These are phyloP conservation scores for Sinocyclocheilus anophthalmus DNA, from an alignment of 2,113 vertebrate species.

Conservation along the genomic window DNA sequence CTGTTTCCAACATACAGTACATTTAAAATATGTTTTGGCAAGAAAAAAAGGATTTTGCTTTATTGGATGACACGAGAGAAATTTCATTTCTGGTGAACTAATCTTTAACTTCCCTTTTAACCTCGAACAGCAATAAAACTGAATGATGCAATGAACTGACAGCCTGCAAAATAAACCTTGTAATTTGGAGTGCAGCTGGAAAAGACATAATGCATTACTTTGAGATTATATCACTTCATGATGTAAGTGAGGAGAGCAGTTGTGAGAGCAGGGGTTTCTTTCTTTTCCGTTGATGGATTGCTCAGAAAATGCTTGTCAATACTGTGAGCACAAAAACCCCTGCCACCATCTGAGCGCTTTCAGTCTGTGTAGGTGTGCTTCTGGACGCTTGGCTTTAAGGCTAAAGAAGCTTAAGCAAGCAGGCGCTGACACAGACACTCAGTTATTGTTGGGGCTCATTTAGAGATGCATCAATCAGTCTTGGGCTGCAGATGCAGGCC, in stretches of 20 bases:
- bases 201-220: constrained; percentile 17
- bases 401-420: constrained; percentile 49
- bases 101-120: constrained; percentile 4
- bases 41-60: background rate
- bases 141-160: constrained; percentile 19
- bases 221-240: constrained; percentile 3
- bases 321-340: constrained; percentile 37
- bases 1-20: background rate
- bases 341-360: constrained; percentile 45
- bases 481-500: background rate
- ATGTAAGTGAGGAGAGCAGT: background rate
- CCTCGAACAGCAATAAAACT: background rate
- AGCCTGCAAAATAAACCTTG: constrained; percentile 9
- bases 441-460: constrained; percentile 47
- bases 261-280: background rate
- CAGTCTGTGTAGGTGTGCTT: constrained; percentile 44
- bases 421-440: constrained; percentile 31
- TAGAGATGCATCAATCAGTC: constrained; percentile 48
- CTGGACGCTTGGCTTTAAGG: constrained; percentile 22
- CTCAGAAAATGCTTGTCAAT: constrained; percentile 44
- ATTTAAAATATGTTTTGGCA: background rate
- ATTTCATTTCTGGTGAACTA: background rate
- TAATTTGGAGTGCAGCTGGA: constrained; percentile 14
- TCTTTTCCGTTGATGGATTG: constrained; percentile 43
- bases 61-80: background rate